phyloP scores from a whole-genome alignment of 2,797 vertebrate genomes.

The Numenius phaeopus region DNA sequence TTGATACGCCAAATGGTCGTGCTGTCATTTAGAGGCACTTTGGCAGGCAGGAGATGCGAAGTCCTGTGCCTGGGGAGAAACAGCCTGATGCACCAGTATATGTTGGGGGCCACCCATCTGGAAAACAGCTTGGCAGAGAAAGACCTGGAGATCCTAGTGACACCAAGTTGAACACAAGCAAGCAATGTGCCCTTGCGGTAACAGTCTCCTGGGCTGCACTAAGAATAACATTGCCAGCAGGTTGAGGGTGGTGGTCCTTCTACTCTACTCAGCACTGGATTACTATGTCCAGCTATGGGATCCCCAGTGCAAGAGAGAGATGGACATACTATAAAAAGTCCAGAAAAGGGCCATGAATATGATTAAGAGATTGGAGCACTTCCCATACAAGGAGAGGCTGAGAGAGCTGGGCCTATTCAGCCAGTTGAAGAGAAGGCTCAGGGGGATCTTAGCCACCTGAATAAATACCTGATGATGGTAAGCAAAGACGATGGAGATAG shows the following conservation, averaged over 20 bases:
- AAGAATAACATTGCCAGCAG: not conserved
- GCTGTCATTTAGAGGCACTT: not conserved
- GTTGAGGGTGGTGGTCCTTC: not conserved
- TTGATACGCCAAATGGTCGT: not conserved
- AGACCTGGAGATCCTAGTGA: not conserved
- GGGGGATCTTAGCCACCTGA: not conserved
- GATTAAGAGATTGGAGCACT: not conserved
- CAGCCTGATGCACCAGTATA: not conserved
- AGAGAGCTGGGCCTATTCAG: not conserved
- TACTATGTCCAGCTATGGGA: not conserved
- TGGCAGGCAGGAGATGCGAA: not conserved
- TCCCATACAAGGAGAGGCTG: not conserved
- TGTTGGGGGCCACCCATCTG: not conserved
- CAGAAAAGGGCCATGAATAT: not conserved
- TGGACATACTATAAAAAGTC: not conserved
- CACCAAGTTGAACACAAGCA: not conserved
- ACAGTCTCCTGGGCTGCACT: not conserved
- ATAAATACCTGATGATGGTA: not conserved
- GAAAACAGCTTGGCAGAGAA: not conserved
- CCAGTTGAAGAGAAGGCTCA: not conserved
- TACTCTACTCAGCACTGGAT: not conserved
- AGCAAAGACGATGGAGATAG: not conserved
- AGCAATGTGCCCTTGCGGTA: not conserved
- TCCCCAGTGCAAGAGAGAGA: not conserved
- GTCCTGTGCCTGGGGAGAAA: not conserved